These are phyloP conservation scores for Thereva nobilitata DNA, from an alignment of 2,888 invertebrate species.

Conservation along the genomic window DNA sequence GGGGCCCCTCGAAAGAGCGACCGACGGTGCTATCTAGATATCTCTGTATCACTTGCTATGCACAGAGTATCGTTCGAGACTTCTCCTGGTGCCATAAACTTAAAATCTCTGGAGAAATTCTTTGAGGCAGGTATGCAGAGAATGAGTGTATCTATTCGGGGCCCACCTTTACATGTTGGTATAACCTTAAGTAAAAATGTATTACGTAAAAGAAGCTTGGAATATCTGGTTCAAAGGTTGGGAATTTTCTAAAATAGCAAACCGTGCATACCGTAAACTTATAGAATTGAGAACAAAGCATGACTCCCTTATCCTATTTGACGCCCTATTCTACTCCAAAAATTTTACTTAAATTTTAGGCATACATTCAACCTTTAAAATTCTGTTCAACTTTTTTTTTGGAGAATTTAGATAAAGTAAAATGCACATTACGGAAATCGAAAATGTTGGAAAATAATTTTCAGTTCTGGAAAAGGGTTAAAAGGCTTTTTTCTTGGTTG, in stretches of 20 bases:
- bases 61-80: conserved; percentile 26
- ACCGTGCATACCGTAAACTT: conserved; percentile 9
- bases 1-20: conserved; percentile 13
- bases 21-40: neutral
- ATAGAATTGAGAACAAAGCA: too few relatives aligned
- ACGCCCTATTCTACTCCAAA: too few relatives aligned
- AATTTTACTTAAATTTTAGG: too few relatives aligned
- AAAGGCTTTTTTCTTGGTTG: too few relatives aligned
- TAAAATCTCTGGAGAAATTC: conserved; percentile 33
- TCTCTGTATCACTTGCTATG: conserved; percentile 33
- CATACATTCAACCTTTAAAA: too few relatives aligned
- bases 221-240: conserved; percentile 23
- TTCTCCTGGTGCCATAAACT: conserved; percentile 29
- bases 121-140: conserved; percentile 25
- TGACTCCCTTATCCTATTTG: too few relatives aligned
- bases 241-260: conserved; percentile 27
- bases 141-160: conserved; percentile 28
- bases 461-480: too few relatives aligned
- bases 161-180: conserved; percentile 5
- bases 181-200: neutral
- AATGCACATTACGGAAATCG: too few relatives aligned
- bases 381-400: too few relatives aligned
- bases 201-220: conserved; percentile 1
- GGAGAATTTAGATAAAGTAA: too few relatives aligned
- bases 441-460: too few relatives aligned